phyloP scores from a whole-genome alignment of 2,797 vertebrate genomes.

The Chaetophractus vellerosus region DNA sequence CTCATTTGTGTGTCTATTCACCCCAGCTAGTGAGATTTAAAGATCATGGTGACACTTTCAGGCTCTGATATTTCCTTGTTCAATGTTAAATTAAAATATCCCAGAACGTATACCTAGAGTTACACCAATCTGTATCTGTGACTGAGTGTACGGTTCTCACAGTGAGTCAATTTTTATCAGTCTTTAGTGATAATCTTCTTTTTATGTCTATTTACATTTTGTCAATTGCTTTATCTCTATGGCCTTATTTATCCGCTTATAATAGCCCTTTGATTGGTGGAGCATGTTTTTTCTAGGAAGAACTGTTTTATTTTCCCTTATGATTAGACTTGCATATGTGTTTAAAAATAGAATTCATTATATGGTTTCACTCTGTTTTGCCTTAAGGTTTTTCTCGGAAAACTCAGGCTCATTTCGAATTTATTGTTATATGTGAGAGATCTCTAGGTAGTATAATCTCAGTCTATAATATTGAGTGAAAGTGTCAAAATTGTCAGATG shows the following conservation, averaged over 20 bases:
- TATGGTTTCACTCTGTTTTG: background rate
- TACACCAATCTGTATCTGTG: background rate
- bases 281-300: background rate
- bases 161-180: background rate
- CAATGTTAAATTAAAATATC: constrained; percentile 15
- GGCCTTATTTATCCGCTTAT: background rate
- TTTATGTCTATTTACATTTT: background rate
- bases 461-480: background rate
- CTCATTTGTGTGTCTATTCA: background rate
- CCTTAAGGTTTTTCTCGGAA: constrained; percentile 14
- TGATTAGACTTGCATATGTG: background rate
- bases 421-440: background rate
- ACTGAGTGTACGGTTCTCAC: background rate
- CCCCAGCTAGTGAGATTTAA: background rate
- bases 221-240: background rate
- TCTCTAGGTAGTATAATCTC: background rate
- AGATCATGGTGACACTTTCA: background rate
- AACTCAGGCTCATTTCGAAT: background rate
- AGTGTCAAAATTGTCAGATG: background rate
- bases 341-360: background rate
- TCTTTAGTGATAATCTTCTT: background rate
- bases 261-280: background rate
- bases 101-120: background rate
- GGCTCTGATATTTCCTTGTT: background rate
- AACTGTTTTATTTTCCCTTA: background rate